These are phyloP conservation scores for Caenorhabditis sp. DNA, from an alignment of 2,888 invertebrate species.

Conservation along the genomic window DNA sequence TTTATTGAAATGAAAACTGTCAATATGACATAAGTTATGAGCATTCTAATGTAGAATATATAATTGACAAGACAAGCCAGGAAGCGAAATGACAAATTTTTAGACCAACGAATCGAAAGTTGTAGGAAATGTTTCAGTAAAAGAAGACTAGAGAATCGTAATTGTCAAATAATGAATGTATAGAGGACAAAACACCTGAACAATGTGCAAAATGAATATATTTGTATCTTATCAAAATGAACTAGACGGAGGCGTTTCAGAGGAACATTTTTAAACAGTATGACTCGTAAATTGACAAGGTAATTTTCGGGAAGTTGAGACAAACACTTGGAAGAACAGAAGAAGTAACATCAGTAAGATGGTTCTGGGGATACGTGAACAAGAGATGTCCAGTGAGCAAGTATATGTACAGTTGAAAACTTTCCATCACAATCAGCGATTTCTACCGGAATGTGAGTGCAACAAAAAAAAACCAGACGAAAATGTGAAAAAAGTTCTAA, in stretches of 20 bases:
- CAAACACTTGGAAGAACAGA: background rate
- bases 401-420: conserved; percentile 5
- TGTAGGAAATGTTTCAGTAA: background rate
- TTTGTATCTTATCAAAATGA: background rate
- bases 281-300: conserved; percentile 60
- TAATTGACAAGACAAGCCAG: background rate
- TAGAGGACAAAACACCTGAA: too few species aligned
- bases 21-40: conserved; percentile 18
- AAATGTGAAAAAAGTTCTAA: background rate
- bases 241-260: background rate
- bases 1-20: background rate
- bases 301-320: conserved; percentile 33
- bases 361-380: too few species aligned
- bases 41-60: conserved; percentile 28
- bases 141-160: conserved; percentile 3
- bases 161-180: background rate
- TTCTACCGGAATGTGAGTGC: conserved; percentile 37
- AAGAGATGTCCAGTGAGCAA: too few species aligned
- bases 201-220: too few species aligned
- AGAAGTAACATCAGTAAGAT: background rate
- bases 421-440: conserved; percentile 9
- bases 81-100: conserved; percentile 3
- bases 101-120: background rate
- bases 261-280: background rate
- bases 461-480: background rate